Percentiles rank a stretch among this genome's conserved stretches.
phyloP scores from a whole-genome alignment of 37 sponge, comb jelly and placozoan species.

The Beroe forskalii region DNA sequence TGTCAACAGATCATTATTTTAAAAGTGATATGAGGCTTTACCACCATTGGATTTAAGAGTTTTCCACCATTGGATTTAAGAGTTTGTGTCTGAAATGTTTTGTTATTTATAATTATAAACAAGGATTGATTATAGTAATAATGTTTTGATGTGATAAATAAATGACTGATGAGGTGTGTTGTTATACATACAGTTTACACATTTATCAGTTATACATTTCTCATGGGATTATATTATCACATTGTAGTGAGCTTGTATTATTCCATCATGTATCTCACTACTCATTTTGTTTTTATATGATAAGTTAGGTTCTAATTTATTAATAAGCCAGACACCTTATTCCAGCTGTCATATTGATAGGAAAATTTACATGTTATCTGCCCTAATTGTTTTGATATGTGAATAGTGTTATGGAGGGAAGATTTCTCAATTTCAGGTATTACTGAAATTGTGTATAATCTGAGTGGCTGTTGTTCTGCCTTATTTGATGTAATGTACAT shows the following conservation, averaged over 20 bases:
- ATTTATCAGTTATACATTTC: neutral
- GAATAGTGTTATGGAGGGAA: neutral
- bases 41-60: too few species aligned
- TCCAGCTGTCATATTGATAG: constrained; percentile 64
- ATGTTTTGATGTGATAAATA: neutral
- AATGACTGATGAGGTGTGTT: neutral
- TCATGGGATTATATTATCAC: neutral
- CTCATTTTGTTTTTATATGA: constrained; percentile 51
- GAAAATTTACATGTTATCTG: constrained; percentile 44
- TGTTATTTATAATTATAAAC: neutral
- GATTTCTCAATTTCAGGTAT: neutral
- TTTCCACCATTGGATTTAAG: neutral
- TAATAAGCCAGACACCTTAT: constrained; percentile 39
- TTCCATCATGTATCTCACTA: constrained; percentile 58
- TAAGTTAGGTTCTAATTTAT: constrained; percentile 66
- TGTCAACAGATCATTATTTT: too few species aligned
- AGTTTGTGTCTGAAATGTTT: neutral
- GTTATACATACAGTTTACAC: neutral
- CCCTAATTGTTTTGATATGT: constrained; percentile 41
- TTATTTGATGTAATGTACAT: too few species aligned
- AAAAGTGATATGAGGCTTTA: too few species aligned
- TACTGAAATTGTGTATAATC: neutral
- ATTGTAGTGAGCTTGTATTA: constrained; percentile 65
- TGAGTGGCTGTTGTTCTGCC: neutral
- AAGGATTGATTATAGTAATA: neutral